phyloP scores from a whole-genome alignment of 2,113 vertebrate genomes.

The Podarcis cretensis region DNA sequence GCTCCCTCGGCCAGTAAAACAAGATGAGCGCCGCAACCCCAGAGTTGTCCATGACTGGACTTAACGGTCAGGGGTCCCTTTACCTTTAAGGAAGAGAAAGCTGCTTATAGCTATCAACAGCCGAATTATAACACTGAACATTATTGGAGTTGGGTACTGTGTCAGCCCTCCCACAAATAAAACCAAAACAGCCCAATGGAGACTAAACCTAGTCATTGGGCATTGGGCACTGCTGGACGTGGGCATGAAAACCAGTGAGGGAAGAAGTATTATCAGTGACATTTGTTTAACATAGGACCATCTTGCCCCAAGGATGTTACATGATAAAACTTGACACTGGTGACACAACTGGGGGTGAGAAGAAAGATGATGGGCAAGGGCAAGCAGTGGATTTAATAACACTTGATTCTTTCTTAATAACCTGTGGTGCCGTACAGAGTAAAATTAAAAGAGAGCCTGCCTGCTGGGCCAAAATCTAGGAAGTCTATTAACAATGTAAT shows the following conservation, averaged over 20 bases:
- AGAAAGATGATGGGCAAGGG: neutral
- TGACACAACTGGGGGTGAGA: neutral
- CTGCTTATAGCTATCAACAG: too few species aligned
- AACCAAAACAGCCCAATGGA: too few species aligned
- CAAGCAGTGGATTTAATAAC: neutral
- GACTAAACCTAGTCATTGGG: too few species aligned
- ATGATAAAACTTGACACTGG: neutral
- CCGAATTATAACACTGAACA: too few species aligned
- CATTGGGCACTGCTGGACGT: neutral
- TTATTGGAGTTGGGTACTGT: too few species aligned
- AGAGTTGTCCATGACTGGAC: too few species aligned
- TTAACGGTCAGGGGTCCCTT: too few species aligned
- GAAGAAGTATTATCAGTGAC: neutral
- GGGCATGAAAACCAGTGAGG: neutral
- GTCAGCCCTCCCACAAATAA: too few species aligned
- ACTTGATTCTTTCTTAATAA: neutral
- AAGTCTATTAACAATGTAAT: neutral
- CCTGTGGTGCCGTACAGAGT: neutral
- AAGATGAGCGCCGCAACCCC: too few species aligned
- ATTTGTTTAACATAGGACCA: neutral
- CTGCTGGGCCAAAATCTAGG: neutral
- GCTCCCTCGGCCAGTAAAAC: too few species aligned
- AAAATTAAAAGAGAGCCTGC: neutral
- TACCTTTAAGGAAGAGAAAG: too few species aligned
- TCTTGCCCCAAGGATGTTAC: neutral